phyloP scores from a whole-genome alignment of 2,113 vertebrate genomes.

The Corydoras sp. region DNA sequence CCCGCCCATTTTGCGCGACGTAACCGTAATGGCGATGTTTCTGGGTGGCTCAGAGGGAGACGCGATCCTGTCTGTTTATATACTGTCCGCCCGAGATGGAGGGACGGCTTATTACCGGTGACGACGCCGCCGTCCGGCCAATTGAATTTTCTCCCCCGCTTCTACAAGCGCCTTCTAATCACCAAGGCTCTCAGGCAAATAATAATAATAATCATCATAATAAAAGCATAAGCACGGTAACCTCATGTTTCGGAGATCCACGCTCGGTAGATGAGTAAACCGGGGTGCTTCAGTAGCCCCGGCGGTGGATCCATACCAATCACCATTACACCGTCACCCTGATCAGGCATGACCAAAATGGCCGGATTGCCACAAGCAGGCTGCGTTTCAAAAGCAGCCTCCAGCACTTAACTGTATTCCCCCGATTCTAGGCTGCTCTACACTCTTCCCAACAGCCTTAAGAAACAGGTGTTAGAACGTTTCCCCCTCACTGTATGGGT shows the following conservation, averaged over 20 bases:
- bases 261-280: slow-evolving; percentile 8
- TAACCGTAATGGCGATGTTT: slow-evolving; percentile 58
- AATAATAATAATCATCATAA: not conserved
- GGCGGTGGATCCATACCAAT: not conserved
- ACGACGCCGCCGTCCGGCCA: slow-evolving; percentile 57
- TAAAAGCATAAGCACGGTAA: slow-evolving; percentile 11
- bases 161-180: slow-evolving; percentile 48
- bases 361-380: not conserved
- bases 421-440: not conserved
- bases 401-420: not conserved
- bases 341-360: not conserved
- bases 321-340: not conserved
- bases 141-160: slow-evolving; percentile 54
- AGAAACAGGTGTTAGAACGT: not conserved
- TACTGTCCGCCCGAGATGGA: slow-evolving; percentile 56
- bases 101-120: slow-evolving; percentile 58
- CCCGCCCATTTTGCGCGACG: slow-evolving; percentile 51
- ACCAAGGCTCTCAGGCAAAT: slow-evolving; percentile 53
- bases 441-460: no score
- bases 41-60: slow-evolving; percentile 60
- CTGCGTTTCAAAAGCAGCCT: slow-evolving; percentile 11
- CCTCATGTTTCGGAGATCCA: not conserved
- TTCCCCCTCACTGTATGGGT: not conserved
- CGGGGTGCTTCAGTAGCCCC: not conserved
- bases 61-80: slow-evolving; percentile 64